phyloP scores from a whole-genome alignment of 2,113 vertebrate genomes.

The Macquaria ambigua region DNA sequence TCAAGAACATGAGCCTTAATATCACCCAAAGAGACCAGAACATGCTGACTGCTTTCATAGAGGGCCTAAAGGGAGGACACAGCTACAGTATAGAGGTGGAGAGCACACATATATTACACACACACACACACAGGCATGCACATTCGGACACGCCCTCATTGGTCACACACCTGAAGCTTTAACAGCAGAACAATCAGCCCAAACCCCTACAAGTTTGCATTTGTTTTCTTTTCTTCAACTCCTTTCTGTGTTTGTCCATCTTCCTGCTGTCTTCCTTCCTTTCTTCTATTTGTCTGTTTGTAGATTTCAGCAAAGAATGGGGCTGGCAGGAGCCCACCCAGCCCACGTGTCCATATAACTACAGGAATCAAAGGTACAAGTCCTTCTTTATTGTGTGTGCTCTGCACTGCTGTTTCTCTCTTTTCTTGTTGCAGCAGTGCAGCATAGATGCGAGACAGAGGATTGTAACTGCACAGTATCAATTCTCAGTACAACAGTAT shows the following conservation, averaged over 20 bases:
- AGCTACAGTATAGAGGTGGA: slow-evolving; percentile 94
- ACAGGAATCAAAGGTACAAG: slow-evolving; percentile 94
- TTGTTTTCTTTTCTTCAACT: neutral
- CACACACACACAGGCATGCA: neutral
- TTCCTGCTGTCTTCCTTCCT: slow-evolving; percentile 2
- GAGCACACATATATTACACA: neutral
- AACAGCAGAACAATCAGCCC: neutral
- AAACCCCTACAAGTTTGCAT: neutral
- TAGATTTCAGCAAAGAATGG: slow-evolving; percentile 95
- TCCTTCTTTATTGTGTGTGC: neutral
- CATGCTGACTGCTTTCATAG: slow-evolving; percentile 88
- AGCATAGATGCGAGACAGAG: slow-evolving; percentile 29
- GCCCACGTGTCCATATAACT: slow-evolving; percentile 90
- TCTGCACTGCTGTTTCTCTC: slow-evolving; percentile 15
- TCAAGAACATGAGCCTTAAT: slow-evolving; percentile 86
- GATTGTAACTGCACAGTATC: neutral
- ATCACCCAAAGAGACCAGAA: slow-evolving; percentile 86
- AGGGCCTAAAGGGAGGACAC: slow-evolving; percentile 94
- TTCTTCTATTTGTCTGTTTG: slow-evolving; percentile 34
- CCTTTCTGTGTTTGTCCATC: neutral
- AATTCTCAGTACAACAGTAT: neutral
- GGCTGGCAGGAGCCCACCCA: slow-evolving; percentile 93
- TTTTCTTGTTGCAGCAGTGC: slow-evolving; percentile 36
- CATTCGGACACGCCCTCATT: neutral
- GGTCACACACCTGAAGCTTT: neutral